Evolutionary conservation across 2,888 invertebrate genomes (phyloP).

Genomic region (Eucriotettix oculatus): DNA sequence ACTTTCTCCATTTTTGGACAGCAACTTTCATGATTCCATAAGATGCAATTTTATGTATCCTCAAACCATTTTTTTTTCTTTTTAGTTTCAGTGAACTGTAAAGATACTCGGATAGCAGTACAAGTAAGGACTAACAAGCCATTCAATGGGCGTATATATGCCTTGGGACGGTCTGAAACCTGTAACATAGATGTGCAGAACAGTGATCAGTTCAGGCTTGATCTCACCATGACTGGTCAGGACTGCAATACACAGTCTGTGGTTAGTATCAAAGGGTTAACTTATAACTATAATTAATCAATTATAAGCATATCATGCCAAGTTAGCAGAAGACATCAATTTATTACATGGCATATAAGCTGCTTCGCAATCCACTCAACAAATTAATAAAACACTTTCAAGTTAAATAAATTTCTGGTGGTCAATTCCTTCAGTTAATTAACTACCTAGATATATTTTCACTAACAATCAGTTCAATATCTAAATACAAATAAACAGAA

Average conservation of each 20-base stretch:
- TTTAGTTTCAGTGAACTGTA: conserved; percentile 82
- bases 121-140: conserved; percentile 86
- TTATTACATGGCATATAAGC: too few species aligned
- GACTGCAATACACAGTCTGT: conserved; percentile 92
- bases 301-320: neutral
- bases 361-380: neutral
- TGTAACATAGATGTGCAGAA: conserved; percentile 89
- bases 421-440: neutral
- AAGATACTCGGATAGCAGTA: conserved; percentile 84
- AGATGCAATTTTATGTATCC: too few species aligned
- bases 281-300: neutral
- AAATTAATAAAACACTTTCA: neutral
- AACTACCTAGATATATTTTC: too few species aligned
- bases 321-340: neutral
- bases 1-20: too few species aligned
- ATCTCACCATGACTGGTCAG: conserved; percentile 84
- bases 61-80: conserved; percentile 15
- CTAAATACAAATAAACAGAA: too few species aligned
- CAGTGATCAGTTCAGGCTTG: conserved; percentile 79
- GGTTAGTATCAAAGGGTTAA: conserved; percentile 39
- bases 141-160: conserved; percentile 88
- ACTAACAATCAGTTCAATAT: too few species aligned
- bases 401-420: neutral
- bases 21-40: too few species aligned
- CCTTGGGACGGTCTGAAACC: conserved; percentile 81